Conservation (phyloP, 2,113 vertebrate genomes). For the Motacilla alba region DNA sequence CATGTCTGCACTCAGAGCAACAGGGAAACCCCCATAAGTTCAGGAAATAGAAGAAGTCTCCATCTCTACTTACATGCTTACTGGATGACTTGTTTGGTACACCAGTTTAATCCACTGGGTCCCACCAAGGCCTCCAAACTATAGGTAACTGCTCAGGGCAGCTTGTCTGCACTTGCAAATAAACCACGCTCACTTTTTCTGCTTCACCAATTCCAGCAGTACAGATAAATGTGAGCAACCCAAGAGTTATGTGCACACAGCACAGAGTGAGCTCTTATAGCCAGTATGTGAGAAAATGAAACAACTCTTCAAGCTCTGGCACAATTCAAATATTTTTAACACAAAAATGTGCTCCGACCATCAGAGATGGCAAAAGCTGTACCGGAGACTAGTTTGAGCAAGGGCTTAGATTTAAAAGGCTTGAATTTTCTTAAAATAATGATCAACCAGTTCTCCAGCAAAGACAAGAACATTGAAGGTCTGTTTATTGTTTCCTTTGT, state of each 20-base stretch:
- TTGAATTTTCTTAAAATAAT: background rate
- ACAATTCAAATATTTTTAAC: background rate
- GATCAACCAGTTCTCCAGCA: background rate
- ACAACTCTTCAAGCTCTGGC: background rate
- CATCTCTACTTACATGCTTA: background rate
- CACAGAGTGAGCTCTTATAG: background rate
- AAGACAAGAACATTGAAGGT: background rate
- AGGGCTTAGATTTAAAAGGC: background rate
- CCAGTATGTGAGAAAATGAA: background rate
- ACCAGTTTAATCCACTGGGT: background rate
- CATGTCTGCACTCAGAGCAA: background rate
- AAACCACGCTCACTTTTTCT: background rate
- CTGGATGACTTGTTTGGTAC: background rate
- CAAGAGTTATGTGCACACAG: background rate
- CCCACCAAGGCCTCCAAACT: background rate
- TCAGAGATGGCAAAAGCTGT: background rate
- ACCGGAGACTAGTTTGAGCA: background rate
- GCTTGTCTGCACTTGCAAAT: background rate
- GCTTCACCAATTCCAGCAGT: background rate
- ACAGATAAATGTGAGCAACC: background rate
- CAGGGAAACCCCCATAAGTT: background rate
- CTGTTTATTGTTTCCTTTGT: slow-evolving; percentile 5
- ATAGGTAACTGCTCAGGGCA: background rate
- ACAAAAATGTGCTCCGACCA: background rate
- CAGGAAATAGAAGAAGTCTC: background rate